These are phyloP conservation scores for Drosophila monieri DNA, from an alignment of 2,888 invertebrate species.

Conservation along the genomic window DNA sequence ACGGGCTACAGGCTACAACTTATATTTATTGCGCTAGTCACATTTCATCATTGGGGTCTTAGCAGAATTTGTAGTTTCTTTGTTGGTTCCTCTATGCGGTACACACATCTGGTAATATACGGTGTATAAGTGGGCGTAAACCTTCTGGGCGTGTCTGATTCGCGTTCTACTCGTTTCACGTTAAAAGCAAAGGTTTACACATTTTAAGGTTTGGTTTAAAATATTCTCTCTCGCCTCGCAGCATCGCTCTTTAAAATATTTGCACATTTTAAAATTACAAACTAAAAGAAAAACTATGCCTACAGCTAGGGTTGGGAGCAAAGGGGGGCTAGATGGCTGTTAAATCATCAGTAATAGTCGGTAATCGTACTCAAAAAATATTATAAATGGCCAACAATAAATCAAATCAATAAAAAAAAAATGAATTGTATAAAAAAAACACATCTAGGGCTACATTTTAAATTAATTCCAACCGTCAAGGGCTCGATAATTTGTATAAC, in stretches of 20 bases:
- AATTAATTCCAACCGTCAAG: constrained; percentile 31
- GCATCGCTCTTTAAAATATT: background rate
- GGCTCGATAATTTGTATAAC: constrained; percentile 33
- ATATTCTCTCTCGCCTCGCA: no score
- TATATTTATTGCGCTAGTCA: background rate
- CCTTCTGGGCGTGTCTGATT: no score
- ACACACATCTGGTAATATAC: no score
- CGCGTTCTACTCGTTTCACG: background rate
- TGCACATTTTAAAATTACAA: constrained; percentile 3
- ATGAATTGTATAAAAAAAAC: constrained; percentile 9
- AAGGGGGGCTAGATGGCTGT: background rate
- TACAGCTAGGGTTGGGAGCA: background rate
- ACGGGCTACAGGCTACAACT: background rate
- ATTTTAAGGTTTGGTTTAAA: no score
- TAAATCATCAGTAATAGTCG: background rate
- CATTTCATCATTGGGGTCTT: constrained; percentile 2
- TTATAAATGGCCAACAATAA: constrained; percentile 62
- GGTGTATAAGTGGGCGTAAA: no score
- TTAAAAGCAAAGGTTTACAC: no score
- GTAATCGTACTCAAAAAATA: constrained; percentile 6
- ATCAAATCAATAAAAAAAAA: constrained; percentile 45
- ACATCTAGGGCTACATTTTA: constrained; percentile 39
- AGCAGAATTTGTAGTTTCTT: constrained; percentile 1
- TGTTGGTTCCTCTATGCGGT: background rate
- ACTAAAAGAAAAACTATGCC: background rate